A percentile compares a stretch with the other conserved stretches of the same genome.
phyloP scores from a whole-genome alignment of 2,797 vertebrate genomes.

The Petrocephalus sullivani region DNA sequence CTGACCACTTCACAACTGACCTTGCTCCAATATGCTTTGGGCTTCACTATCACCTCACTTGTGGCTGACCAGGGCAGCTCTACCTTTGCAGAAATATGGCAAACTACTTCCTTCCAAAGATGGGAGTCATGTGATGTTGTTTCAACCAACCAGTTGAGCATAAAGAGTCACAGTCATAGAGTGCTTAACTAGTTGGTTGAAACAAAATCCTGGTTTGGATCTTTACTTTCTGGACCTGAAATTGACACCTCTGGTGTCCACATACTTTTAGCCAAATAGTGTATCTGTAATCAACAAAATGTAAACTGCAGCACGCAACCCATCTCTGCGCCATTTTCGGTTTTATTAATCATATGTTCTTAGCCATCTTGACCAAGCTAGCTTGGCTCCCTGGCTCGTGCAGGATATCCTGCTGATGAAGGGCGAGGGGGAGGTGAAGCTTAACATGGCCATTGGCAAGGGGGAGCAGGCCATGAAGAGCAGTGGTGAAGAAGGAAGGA shows the following conservation, averaged over 20 bases:
- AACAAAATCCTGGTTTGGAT: too few species aligned
- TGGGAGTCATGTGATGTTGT: too few species aligned
- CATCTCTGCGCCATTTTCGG: not conserved
- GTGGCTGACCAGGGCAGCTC: too few species aligned
- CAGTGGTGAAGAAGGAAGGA: conserved; percentile 77
- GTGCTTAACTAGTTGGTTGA: too few species aligned
- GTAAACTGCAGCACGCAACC: not conserved
- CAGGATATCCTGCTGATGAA: conserved; percentile 93
- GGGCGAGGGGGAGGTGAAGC: conserved; percentile 90
- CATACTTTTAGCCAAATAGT: not conserved
- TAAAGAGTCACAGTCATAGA: too few species aligned
- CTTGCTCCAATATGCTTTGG: too few species aligned
- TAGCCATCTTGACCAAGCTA: not conserved
- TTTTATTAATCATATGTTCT: not conserved
- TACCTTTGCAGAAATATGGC: too few species aligned
- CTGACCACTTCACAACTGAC: too few species aligned
- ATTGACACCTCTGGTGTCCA: not conserved
- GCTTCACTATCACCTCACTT: too few species aligned
- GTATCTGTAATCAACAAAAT: not conserved
- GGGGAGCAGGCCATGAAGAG: conserved; percentile 84
- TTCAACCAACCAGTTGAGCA: too few species aligned
- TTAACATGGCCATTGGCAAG: conserved; percentile 95
- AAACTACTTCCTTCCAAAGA: too few species aligned
- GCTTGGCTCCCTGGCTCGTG: not conserved
- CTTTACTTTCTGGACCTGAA: too few species aligned